Conservation (phyloP, 92 coral and sea anemone genomes). For the Phenganax subtilis region DNA sequence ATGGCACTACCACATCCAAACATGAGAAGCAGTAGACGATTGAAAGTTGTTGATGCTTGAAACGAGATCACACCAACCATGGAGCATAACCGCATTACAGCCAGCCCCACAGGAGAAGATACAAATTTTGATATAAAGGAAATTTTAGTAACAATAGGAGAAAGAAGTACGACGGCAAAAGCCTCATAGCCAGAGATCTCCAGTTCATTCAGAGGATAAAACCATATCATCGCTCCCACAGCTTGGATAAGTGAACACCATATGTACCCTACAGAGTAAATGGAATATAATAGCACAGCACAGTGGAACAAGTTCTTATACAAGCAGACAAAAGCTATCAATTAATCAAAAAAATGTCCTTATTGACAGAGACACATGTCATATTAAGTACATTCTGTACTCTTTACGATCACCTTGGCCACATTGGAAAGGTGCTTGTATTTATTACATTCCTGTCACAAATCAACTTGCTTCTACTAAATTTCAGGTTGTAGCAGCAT, state of each 20-base stretch:
- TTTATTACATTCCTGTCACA: no score
- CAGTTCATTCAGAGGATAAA: conserved; percentile 87
- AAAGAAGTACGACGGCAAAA: conserved; percentile 67
- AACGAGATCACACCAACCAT: conserved; percentile 83
- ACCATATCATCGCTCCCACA: conserved; percentile 94
- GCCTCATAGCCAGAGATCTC: conserved; percentile 95
- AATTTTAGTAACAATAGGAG: conserved; percentile 67
- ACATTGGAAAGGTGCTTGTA: no score
- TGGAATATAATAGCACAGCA: no score
- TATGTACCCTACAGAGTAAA: conserved; percentile 56
- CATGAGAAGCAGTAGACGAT: conserved; percentile 65
- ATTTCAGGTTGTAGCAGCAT: no score
- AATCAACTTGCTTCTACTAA: no score
- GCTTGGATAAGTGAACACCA: conserved; percentile 93
- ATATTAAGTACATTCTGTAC: no score
- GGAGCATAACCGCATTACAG: conserved; percentile 69
- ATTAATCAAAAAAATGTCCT: no score
- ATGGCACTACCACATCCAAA: conserved; percentile 92
- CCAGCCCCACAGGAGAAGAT: conserved; percentile 71
- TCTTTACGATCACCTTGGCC: no score
- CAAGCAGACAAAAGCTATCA: no score
- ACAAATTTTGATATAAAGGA: conserved; percentile 58
- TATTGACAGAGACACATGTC: no score
- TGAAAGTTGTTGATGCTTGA: conserved; percentile 85
- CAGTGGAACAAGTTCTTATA: no score